Base-by-base conservation (phyloP, 37 sponge, comb jelly and placozoan genomes). In the Beroe ovata region DNA sequence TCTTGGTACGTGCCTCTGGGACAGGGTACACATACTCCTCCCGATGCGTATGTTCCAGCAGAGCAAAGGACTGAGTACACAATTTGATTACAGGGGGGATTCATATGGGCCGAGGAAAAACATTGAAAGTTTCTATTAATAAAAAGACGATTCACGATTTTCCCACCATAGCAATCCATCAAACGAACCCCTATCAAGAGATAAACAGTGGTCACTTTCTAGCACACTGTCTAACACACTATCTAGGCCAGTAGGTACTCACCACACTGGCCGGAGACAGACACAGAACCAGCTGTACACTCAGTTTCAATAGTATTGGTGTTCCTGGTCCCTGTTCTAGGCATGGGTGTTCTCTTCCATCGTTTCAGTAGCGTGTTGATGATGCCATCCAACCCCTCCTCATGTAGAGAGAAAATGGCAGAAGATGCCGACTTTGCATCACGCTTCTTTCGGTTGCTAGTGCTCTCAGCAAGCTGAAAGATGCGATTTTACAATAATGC, bases 21-120 rank as follows among this genome's bases (percentile, higher is more conserved):
- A 42, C 84, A 77, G 29, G 8, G n/a, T 29, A 77, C 84, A 77
- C 84, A 77, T 1, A 77, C 84, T 42, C 84, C 84, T 14, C 84
- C 84, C 38, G 84, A 77, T n/a, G 84, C 84, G 47, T 40, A 77
- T 42, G 54, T 40, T 3, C 84, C 84, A 1, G 41, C 28, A 21
- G 47, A 37, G 28, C 84, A 77, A 21, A 42, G 54, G n/a, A 23
- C 84, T 77, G 84, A 40, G 3, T 4, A 30, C 37, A 71, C 11
- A 71, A 29, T 20, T 16, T 3, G 4, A 4, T 30, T 16, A 6
- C n/a, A 20, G 63, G 59, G 59, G 59, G 59, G 16, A 18, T n/a
- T n/a, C n/a, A n/a, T n/a, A n/a, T n/a, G n/a, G n/a, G n/a, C n/a
- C n/a, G n/a, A n/a, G n/a, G n/a, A n/a, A n/a, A n/a, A n/a, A n/a